Base-by-base conservation (phyloP, 2,888 invertebrate genomes). In the Ferrisia virgata region DNA sequence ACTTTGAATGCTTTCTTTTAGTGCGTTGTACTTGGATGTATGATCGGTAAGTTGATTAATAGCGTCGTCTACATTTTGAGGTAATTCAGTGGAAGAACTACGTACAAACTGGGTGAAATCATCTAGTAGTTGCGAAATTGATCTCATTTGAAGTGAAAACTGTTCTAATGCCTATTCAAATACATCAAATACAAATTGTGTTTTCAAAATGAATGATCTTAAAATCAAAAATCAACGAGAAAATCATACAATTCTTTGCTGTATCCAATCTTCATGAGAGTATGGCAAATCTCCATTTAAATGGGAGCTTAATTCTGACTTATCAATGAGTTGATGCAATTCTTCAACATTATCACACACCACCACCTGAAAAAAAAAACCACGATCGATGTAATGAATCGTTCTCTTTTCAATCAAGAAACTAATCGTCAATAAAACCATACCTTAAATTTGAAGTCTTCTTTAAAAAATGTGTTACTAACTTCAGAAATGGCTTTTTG, bases 401-500 rank as follows among this genome's bases (percentile, higher is more conserved):
- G n/a, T 43, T 43, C 25, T 3, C 18, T n/a, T 3, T 9, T 4
- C 18, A 8, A 8, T 64, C 11, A 1, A 18, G 22, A 9, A 25
- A 58, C 39, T 5, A 53, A 58, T 43, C n/a, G 9, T 13, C 36
- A 22, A 18, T 28, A 15, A 76, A 36, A 22, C 11, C 22, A 92
- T 87, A 96, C 95, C 88, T 95, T 93, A 89, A 97, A 97, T 88
- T 96, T 94, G 89, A 96, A 96, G 89, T 96, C 96, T 87, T 97
- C 97, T 88, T 95, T 95, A 88, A 95, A 95, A 86, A 95, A 91
- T 88, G 95, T 95, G 88, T 93, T 94, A 90, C 97, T 96, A 86
- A 97, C 95, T 92, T 98, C 98, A 1, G 96, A 96, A 86, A 98
- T 92, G 40, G 98, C 97, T 89, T 98, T 96, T 90, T 98, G 98